Base-by-base conservation (phyloP, 2,797 vertebrate species). In the Tauraco hartlaubi region DNA sequence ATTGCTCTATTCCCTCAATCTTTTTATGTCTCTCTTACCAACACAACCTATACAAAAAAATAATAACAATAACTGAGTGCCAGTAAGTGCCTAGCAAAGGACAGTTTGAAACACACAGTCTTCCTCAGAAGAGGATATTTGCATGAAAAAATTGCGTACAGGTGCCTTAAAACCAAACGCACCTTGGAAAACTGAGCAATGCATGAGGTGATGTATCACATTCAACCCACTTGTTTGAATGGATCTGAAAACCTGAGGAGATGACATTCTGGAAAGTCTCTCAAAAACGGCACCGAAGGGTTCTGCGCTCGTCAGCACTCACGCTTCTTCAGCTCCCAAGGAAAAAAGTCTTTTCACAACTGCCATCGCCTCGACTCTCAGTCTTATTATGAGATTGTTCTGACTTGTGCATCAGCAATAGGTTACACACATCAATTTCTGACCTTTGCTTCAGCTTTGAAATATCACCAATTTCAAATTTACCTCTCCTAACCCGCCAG, bases 391-490 rank as follows among this genome's bases (percentile, higher is more conserved):
- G 83, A 92, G 92, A 92, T 86, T 73, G 85, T 39, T 91, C 76
- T 80, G 86, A 56, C 81, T 92, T 66, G 74, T 22, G 81, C 86
- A 78, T 82, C 92, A 93, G 77, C 77, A 93, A 86, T 79, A 93
- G 90, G 85, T 79, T 94, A 86, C 0, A 8, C 5, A 5, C 79
- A 79, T 85, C 83, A 86, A 69, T 92, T 94, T 82, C 91, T 95
- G 95, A 91, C 88, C 91, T 95, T 82, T 92, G 76, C 64, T 93
- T 92, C 85, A 92, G 88, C 85, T 91, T 31, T 76, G 71, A 91
- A 95, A 85, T 74, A 94, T 29, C 79, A 76, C 73, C 71, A 73
- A 78, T 94, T 94, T 95, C 82, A 93, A 81, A 76, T 86, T 39
- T 68, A 76, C 67, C 73, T 79, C 62, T 63, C 79, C 79, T 76